Conservation (phyloP, 2,797 vertebrate species). For the Neomorphus geoffroyi region DNA sequence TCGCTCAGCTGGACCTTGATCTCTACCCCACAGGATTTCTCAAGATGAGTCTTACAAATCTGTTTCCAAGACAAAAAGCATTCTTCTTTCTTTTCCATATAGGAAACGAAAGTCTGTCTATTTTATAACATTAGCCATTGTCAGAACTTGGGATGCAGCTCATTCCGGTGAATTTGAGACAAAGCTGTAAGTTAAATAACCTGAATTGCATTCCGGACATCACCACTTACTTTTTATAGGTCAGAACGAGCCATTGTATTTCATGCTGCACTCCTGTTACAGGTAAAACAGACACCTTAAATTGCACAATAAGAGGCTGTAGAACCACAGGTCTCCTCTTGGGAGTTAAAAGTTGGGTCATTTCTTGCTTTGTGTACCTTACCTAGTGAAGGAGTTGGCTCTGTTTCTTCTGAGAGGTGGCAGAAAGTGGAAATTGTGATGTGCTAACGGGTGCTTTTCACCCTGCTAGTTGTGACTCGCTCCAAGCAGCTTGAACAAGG, state of each 20-base stretch:
- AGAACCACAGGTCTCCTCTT: neutral
- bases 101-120: neutral
- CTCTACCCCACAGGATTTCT: neutral
- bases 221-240: neutral
- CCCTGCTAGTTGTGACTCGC: rapidly evolving
- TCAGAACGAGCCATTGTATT: neutral
- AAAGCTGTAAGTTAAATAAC: neutral
- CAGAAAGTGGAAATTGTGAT: neutral
- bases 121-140: neutral
- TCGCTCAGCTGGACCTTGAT: neutral
- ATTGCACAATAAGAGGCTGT: neutral
- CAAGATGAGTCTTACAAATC: neutral
- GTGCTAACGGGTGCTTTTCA: neutral
- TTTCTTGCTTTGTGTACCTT: neutral
- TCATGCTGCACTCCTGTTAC: neutral
- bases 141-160: neutral
- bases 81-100: neutral
- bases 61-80: neutral
- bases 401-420: neutral
- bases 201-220: neutral
- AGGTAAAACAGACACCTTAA: neutral
- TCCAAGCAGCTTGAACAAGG: neutral
- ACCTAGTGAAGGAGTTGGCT: neutral
- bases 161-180: neutral
- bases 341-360: neutral